Evolutionary conservation across 2,113 vertebrate species (phyloP).

Genomic region (Sinocyclocheilus rhinocerous): DNA sequence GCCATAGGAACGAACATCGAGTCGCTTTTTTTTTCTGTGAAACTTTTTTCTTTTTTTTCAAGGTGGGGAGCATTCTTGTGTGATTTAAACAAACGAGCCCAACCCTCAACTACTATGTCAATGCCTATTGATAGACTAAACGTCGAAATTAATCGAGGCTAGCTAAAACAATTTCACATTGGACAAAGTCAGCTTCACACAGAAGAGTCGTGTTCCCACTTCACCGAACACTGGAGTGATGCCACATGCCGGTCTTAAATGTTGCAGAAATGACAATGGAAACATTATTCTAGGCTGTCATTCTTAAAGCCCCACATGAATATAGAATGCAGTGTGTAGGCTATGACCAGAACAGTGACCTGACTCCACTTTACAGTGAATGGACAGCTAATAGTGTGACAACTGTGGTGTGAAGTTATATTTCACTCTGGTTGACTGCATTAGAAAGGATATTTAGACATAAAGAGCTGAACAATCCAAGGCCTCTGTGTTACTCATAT

Average conservation of each 20-base stretch:
- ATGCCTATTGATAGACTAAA: slow-evolving; percentile 4
- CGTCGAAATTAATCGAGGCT: slow-evolving; percentile 3
- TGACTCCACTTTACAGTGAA: slow-evolving; percentile 15
- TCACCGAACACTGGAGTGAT: background rate
- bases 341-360: background rate
- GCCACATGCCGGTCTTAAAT: background rate
- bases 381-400: background rate
- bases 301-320: slow-evolving; percentile 6
- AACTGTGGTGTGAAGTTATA: background rate
- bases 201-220: slow-evolving; percentile 25
- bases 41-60: slow-evolving; percentile 7
- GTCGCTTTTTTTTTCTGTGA: slow-evolving; percentile 42
- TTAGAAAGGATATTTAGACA: background rate
- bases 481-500: background rate
- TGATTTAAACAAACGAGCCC: slow-evolving; percentile 33
- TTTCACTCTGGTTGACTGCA: background rate
- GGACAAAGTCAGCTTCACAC: background rate
- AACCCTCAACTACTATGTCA: slow-evolving; percentile 41
- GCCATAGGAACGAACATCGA: slow-evolving; percentile 37
- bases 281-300: slow-evolving; percentile 35
- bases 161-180: background rate
- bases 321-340: slow-evolving; percentile 47
- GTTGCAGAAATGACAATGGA: slow-evolving; percentile 29
- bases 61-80: slow-evolving; percentile 51
- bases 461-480: background rate